Evolutionary conservation across 2,888 invertebrate species (phyloP), one percentile per base, ranked within the genome.

Genomic region (Odontomyia ornata): DNA sequence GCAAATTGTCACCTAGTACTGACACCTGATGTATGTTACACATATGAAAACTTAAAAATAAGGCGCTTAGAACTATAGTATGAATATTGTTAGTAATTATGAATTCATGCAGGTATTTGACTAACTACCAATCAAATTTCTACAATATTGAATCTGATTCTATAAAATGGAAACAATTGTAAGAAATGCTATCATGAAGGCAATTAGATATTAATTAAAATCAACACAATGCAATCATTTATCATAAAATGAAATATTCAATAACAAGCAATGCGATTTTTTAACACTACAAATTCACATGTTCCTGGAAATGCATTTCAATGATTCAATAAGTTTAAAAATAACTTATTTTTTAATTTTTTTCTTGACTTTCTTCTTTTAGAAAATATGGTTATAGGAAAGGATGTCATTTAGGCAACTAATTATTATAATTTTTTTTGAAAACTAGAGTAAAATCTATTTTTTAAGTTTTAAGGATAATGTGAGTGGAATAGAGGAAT

Each of bases 241-340:
- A n/a, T n/a, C n/a, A n/a, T n/a, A n/a, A n/a, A n/a, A n/a, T n/a
- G n/a, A n/a, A n/a, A n/a, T n/a, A n/a, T n/a, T n/a, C n/a, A n/a
- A n/a, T n/a, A 65, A 65, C 36, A 65, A 27, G 65, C 65, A 62
- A 62, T 27, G 36, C 9, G 52, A 52, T 4, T 15, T n/a, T 43
- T 28, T 13, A n/a, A 15, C 27, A 28, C 21, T 69, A 69, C 25
- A 47, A 64, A 60, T 73, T 73, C 73, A 73, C 73, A 73, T 60
- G 73, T 73, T 73, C 73, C 43, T 28, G 23, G 30, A 52, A 60
- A 73, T 73, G 73, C 73, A 73, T 73, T 73, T 57, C 73, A 73
- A 73, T 57, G 56, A 69, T 47, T 4, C 52, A 52, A 18, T 52
- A 52, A 52, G 15, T 52, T 52, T 13, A 9, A 18, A 52, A 52